Conservation (phyloP, 2,113 vertebrate species). For the Sakesphorus luctuosus region DNA sequence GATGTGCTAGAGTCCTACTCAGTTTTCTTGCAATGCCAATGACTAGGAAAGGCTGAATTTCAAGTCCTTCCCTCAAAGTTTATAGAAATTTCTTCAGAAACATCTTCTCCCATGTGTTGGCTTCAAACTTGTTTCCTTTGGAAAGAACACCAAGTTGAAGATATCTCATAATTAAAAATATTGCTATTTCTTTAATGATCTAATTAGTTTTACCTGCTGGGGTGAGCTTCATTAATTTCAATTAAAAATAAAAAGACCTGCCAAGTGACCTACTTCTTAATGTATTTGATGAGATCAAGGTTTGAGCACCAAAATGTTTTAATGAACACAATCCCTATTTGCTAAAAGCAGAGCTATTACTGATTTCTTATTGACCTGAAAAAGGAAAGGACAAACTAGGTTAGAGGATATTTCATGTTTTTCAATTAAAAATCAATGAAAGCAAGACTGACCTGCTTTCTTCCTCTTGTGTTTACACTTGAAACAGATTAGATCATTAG, state of each 20-base stretch:
- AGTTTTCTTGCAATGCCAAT: background rate
- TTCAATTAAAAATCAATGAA: slow-evolving; percentile 46
- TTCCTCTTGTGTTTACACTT: slow-evolving; percentile 30
- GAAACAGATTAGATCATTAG: slow-evolving; percentile 36
- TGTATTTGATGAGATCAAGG: slow-evolving; percentile 12
- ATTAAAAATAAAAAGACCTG: slow-evolving; percentile 23
- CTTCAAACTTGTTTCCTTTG: background rate
- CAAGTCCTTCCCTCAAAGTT: background rate
- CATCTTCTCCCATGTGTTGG: background rate
- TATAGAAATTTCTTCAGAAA: background rate
- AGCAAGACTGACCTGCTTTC: slow-evolving; percentile 39
- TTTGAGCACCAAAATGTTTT: slow-evolving; percentile 35
- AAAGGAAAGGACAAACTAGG: slow-evolving; percentile 25
- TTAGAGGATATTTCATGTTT: slow-evolving; percentile 25
- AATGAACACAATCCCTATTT: slow-evolving; percentile 44
- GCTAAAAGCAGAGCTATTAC: slow-evolving; percentile 32
- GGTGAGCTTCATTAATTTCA: slow-evolving; percentile 45
- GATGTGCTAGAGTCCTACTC: background rate
- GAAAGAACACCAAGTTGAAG: background rate
- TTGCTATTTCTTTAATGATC: slow-evolving; percentile 35
- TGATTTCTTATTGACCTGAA: slow-evolving; percentile 48
- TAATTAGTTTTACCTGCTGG: slow-evolving; percentile 44
- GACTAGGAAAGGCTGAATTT: background rate
- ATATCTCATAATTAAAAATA: slow-evolving; percentile 50
- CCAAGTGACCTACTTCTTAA: slow-evolving; percentile 43